A percentile compares a stretch with the other conserved stretches of the same genome.
phyloP scores from a whole-genome alignment of 2,797 vertebrate genomes.

The Scolopax bukidnonensis region DNA sequence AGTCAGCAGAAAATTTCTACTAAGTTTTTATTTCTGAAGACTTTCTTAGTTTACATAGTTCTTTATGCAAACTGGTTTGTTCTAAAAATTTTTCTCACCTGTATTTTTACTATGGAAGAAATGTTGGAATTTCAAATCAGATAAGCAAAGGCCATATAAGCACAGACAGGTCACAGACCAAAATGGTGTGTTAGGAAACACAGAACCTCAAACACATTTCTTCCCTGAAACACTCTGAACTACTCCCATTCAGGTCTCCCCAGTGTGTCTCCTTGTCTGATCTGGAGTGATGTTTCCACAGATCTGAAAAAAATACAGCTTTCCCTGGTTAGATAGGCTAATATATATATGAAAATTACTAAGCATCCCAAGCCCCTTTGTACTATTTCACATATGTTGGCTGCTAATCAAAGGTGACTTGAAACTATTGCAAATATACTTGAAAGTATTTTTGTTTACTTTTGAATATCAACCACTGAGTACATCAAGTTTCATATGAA shows the following conservation, averaged over 20 bases:
- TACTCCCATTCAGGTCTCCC: background rate
- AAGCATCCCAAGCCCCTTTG: background rate
- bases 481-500: background rate
- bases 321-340: background rate
- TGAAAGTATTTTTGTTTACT: background rate
- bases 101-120: background rate
- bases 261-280: accelerated
- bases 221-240: background rate
- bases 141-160: background rate
- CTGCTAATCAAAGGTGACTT: background rate
- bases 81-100: background rate
- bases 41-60: background rate
- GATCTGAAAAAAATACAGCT: background rate
- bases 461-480: background rate
- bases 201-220: background rate
- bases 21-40: background rate
- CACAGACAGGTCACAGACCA: background rate
- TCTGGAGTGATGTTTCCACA: background rate
- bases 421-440: background rate
- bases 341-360: background rate
- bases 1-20: background rate
- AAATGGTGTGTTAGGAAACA: background rate
- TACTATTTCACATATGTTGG: background rate
- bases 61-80: background rate
- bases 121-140: background rate